Percentiles rank a stretch among this genome's conserved stretches.
Evolutionary conservation across 2,888 invertebrate genomes (phyloP).

Genomic region (Meteorus cinctellus): DNA sequence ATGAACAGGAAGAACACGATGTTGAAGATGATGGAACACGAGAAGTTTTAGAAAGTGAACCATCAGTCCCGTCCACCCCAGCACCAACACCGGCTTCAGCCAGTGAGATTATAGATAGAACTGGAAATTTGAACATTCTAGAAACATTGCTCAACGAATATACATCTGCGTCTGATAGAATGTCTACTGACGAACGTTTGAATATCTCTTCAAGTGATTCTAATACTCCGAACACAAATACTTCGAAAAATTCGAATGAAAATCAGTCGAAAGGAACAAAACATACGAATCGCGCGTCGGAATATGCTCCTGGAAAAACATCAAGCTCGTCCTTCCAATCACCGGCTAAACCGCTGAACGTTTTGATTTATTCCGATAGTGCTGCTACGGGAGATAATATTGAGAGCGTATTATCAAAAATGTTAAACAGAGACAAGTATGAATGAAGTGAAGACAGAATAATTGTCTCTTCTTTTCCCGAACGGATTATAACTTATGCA

Average conservation of each 20-base stretch:
- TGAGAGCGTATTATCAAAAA: constrained; percentile 80
- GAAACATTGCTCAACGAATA: constrained; percentile 1
- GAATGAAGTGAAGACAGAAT: constrained; percentile 50
- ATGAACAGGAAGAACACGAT: constrained; percentile 27
- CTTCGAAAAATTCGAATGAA: not conserved
- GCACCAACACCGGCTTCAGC: constrained; percentile 62
- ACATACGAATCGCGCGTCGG: constrained; percentile 4
- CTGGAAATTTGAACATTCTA: constrained; percentile 29
- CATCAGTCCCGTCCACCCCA: constrained; percentile 59
- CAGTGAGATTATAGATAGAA: constrained; percentile 51
- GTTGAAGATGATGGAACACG: not conserved
- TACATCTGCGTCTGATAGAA: not conserved
- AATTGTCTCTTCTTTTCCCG: constrained; percentile 13
- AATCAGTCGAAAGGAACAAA: not conserved
- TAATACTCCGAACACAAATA: not conserved
- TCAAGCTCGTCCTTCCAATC: constrained; percentile 47
- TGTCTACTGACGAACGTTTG: not conserved
- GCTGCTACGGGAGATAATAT: constrained; percentile 83
- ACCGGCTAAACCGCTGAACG: constrained; percentile 84
- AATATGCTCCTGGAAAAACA: constrained; percentile 21
- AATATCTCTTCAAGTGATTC: not conserved
- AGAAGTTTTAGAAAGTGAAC: constrained; percentile 31
- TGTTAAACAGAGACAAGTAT: constrained; percentile 83
- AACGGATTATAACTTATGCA: constrained; percentile 39
- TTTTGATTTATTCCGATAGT: constrained; percentile 88